Conservation (phyloP, 2,888 invertebrate genomes). For the Dexiosoma caninum region DNA sequence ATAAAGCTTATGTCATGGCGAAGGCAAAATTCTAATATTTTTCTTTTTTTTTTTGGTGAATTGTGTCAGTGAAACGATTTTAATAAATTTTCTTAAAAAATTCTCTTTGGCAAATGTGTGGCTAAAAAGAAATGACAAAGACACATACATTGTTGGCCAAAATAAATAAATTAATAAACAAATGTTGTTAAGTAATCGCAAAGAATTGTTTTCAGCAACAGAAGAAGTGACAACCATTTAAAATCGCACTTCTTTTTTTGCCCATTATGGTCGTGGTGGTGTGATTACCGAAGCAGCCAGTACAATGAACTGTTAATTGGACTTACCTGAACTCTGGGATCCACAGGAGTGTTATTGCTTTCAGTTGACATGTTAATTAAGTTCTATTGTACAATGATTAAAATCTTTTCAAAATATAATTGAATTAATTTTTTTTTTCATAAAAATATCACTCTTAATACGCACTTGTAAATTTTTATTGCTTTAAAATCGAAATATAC, state of each 20-base stretch:
- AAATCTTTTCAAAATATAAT: background rate
- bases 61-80: background rate
- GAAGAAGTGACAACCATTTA: background rate
- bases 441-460: constrained; percentile 42
- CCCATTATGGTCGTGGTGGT: background rate
- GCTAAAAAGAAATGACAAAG: no score
- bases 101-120: background rate
- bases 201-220: no score
- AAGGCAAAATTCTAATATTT: constrained; percentile 37
- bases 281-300: no score
- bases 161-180: constrained; percentile 32
- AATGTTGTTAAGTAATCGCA: no score
- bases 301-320: background rate
- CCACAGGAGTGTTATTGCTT: constrained; percentile 83
- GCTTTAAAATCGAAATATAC: background rate
- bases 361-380: constrained; percentile 74
- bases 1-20: constrained; percentile 60
- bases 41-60: no score
- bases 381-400: constrained; percentile 13
- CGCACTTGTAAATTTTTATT: background rate
- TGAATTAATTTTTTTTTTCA: background rate
- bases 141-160: constrained; percentile 44
- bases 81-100: background rate
- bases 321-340: constrained; percentile 88
- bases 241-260: background rate